Evolutionary conservation across 1,140 invertebrate genomes (phyloP).

Genomic region (Pseudomyrmex pallidus): DNA sequence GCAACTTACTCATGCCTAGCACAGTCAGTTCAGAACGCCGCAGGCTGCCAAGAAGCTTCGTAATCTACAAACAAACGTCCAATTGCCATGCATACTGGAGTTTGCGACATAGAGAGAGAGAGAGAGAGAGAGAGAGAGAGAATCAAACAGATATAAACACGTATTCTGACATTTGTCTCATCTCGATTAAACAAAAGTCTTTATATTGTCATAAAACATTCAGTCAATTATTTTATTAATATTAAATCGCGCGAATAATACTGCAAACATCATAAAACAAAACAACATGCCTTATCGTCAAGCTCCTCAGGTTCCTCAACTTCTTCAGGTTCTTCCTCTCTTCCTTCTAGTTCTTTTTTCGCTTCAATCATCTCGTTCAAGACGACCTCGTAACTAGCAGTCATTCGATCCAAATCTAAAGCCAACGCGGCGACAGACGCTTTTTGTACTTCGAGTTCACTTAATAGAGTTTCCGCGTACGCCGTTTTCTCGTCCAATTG

Average conservation of each 20-base stretch:
- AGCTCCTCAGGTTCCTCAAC: conserved; percentile 71
- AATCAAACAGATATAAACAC: conserved; percentile 24
- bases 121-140: not conserved
- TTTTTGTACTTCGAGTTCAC: conserved; percentile 57
- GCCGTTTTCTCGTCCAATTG: conserved; percentile 72
- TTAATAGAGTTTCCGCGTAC: conserved; percentile 64
- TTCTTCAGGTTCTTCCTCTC: conserved; percentile 63
- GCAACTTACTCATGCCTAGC: conserved; percentile 54
- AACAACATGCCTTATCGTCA: conserved; percentile 69
- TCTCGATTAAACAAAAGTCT: conserved; percentile 13
- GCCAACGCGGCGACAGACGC: conserved; percentile 20
- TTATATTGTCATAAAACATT: conserved; percentile 21
- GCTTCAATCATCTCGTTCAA: conserved; percentile 56
- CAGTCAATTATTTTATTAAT: not conserved
- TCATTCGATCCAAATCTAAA: conserved; percentile 66
- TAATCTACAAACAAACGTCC: conserved; percentile 64
- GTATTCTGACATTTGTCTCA: not conserved
- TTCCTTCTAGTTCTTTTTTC: conserved; percentile 34
- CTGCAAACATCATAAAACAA: not conserved
- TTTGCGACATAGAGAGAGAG: not conserved
- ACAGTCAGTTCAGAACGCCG: conserved; percentile 60
- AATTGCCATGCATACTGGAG: conserved; percentile 30
- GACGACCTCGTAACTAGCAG: conserved; percentile 58
- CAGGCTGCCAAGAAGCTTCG: conserved; percentile 57
- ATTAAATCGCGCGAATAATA: too few relatives aligned